These are phyloP conservation scores for Bombus cullumanus DNA, from an alignment of 1,140 invertebrate genomes.

Conservation along the genomic window DNA sequence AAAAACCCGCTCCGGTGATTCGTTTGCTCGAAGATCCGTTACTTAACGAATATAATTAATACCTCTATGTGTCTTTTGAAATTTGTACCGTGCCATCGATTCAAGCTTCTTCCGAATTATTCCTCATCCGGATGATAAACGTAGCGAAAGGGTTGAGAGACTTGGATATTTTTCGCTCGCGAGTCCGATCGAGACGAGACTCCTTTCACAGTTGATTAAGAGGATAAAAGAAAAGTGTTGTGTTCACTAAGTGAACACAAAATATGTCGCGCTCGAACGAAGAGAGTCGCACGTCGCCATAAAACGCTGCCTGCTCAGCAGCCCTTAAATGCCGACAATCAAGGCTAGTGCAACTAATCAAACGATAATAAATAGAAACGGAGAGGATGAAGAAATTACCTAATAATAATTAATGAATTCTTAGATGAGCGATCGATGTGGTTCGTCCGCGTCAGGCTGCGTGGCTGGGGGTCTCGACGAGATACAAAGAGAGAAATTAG, in stretches of 20 bases:
- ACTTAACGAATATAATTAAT: background rate
- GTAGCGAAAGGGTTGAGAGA: background rate
- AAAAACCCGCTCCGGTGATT: background rate
- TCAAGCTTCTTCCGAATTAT: background rate
- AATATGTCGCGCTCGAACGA: constrained; percentile 45
- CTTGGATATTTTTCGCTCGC: background rate
- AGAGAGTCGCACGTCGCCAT: constrained; percentile 73
- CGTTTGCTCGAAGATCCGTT: no score
- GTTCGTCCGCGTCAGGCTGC: constrained; percentile 38
- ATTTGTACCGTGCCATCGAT: background rate
- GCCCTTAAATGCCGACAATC: constrained; percentile 82
- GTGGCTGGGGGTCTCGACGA: constrained; percentile 17
- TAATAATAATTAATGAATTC: constrained; percentile 67
- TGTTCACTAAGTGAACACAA: no score
- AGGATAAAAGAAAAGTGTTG: background rate
- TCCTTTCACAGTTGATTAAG: background rate
- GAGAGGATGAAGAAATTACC: constrained; percentile 66
- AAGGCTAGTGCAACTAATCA: constrained; percentile 83
- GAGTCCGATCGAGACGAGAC: background rate
- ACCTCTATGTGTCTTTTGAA: constrained; percentile 22
- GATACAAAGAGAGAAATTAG: background rate
- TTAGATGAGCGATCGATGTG: constrained; percentile 57
- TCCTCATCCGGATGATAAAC: background rate
- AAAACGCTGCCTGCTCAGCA: constrained; percentile 74
- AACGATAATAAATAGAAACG: constrained; percentile 79